Base-by-base conservation (phyloP, 2,797 vertebrate species). In the Urocyon cinereoargenteus region DNA sequence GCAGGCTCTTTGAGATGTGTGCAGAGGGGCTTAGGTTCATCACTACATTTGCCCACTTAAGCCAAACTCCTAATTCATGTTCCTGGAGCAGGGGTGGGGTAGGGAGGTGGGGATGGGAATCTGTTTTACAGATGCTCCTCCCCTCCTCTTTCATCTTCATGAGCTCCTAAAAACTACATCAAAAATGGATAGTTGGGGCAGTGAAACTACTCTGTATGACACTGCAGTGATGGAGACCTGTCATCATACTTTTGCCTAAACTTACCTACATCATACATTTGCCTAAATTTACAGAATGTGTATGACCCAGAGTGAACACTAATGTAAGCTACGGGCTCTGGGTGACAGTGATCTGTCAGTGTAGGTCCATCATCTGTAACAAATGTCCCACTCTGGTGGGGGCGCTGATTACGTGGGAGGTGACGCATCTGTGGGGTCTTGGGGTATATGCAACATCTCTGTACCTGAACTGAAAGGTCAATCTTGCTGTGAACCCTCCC, bases 311-410 rank as follows among this genome's bases (percentile, higher is more conserved):
- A 64, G 21, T 28, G 72, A 73, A 19, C n/a, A 3, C 57, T 18
- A 10, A 13, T 0, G 2, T 26, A 21, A 66, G 16, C 57, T 45
- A 6, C 0, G 19, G 51, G 62, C 59, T 66, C 36, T 28, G 72
- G 66, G 64, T 55, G 75, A 86, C 36, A 12, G 53, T 7, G 9
- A 16, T 15, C 9, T 6, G 15, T 21, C 72, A 40, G 16, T 0
- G 0, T 4, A 45, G 55, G 28, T 19, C 13, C 1, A 3, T n/a
- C 4, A 1, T 4, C 0, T 8, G 26, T n/a, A 53, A 49, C 72
- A 18, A 21, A 68, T 2, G 15, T 5, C 10, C 11, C 34, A 36
- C 49, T 31, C 57, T 24, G 24, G 31, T 1, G 28, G 31, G 24
- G 22, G 10, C 36, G 11, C 1, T 36, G 68, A 55, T 18, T 24